Base-by-base conservation (phyloP, 2,888 invertebrate species). In the Sphaeridia pumilis region DNA sequence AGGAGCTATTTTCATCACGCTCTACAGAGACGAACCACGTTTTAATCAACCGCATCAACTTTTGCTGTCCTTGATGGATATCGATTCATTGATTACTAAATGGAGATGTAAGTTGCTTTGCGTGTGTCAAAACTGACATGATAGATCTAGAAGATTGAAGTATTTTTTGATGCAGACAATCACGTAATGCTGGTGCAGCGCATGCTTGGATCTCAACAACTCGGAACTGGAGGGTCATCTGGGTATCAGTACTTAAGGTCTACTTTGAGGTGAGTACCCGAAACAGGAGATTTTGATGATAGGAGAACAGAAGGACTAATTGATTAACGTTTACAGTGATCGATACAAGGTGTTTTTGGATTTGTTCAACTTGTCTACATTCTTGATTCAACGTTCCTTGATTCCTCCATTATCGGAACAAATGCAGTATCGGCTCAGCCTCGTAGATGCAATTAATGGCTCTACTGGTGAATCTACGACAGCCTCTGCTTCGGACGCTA, bases 261-360 rank as follows among this genome's bases (percentile, higher is more conserved):
- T 3, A 98, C 97, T 0, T 78, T 97, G 61, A 92, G 93, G 94
- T 93, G 74, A n/a, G 24, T 44, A 3, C n/a, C 43, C n/a, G 22
- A 44, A 14, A 10, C 20, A 22, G 22, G 7, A 17, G 20, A 10
- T n/a, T 49, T 54, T 38, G n/a, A 36, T 31, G 14, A 10, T 4
- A 45, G n/a, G 4, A 21, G 14, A 17, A 42, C 12, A 45, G 21
- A 47, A 36, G 44, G 5, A 44, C 21, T 44, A 20, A 17, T 25
- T 1, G 22, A 5, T 12, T 22, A 12, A 4, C 20, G 12, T 49
- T 76, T 78, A 41, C 74, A 95, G 95, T 70, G 97, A 98, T 72
- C 87, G 95, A 22, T 98, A 98, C 76, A 97, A 97, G 73, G 92
- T 97, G 27, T 98, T 98, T 70, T 73, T 97, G 69, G 98, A 98